Evolutionary conservation across 2,888 invertebrate species (phyloP), one percentile per base, ranked within the genome.

Genomic region (Syrphus vitripennis): DNA sequence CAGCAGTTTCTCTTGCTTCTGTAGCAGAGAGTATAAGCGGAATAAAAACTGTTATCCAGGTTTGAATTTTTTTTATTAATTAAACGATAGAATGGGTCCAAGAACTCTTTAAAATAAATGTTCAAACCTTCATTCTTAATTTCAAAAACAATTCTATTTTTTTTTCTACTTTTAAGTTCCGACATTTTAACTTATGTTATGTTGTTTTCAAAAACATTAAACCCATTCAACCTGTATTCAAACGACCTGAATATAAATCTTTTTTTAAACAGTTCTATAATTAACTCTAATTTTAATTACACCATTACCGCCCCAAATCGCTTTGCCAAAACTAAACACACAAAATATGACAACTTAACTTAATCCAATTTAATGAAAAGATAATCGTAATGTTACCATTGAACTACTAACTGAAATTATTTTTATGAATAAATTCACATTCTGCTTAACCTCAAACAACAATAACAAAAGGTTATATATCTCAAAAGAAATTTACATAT

Each of bases 341-440:
- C 10, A 29, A n/a, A 65, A 65, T n/a, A 57, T 65, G 65, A 65
- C 65, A 65, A 45, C 19, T 45, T 14, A 29, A 42, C 42, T 65
- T 19, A 65, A 45, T 31, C n/a, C 19, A 4, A 16, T 10, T 29
- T 19, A 31, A 29, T 16, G 0, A 16, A 45, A 45, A 45, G 6
- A 48, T 5, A 63, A 45, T 31, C 45, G 31, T 29, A 12, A 45
- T 82, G 72, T 26, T 78, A 67, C 61, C 67, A 72, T 72, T 83
- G 59, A 78, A 34, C 77, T 42, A 78, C 65, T 69, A 74, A 61
- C 72, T 78, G 72, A 74, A 69, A 69, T 72, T 78, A 59, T 34
- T 59, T n/a, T 59, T 14, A 69, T 74, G 53, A 83, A 83, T 78
- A 45, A 69, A 83, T 55, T 77, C 69, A 74, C 72, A 69, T 45